Base-by-base conservation (phyloP, 2,888 invertebrate genomes). In the Nymphalis polychloros region DNA sequence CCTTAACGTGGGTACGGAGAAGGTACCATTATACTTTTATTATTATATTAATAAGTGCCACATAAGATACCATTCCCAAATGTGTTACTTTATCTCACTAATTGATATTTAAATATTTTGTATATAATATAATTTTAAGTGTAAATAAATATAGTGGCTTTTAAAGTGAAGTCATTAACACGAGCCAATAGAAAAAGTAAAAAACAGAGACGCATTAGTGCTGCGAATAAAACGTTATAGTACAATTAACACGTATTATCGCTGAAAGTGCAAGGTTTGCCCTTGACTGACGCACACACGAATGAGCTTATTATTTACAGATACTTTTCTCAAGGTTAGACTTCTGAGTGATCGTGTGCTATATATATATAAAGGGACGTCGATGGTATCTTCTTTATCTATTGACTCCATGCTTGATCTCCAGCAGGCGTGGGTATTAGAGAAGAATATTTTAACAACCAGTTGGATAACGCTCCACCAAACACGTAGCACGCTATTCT, bases 201-300 rank as follows among this genome's bases (percentile, higher is more conserved):
- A 66, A 55, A 61, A 23, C 27, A 47, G 52, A 61, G 55, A 60
- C 27, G 53, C 61, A 67, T 67, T 62, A 67, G 49, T n/a, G 31
- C 23, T 27, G 55, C 8, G 61, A 61, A 49, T 63, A 60, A 65
- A 60, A 52, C 70, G 68, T 69, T 71, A 69, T 71, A 67, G 66
- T 27, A 67, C 67, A 74, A 74, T 72, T 74, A 74, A 61, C 72
- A 64, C 65, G 63, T 67, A 68, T 72, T 71, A 72, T 72, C 71
- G 57, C 68, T 63, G 57, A 77, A 79, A 84, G 83, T 81, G 80
- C 82, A 83, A 80, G 77, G 78, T 46, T 67, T 78, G 81, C 72
- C 84, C 84, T 84, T 81, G 83, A 79, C 77, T 77, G 71, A 63
- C 70, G 63, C 65, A 53, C 71, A 59, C 27, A 52, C 67, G 60